phyloP scores from a whole-genome alignment of 1,140 invertebrate species.

The Hycleus cichorii region DNA sequence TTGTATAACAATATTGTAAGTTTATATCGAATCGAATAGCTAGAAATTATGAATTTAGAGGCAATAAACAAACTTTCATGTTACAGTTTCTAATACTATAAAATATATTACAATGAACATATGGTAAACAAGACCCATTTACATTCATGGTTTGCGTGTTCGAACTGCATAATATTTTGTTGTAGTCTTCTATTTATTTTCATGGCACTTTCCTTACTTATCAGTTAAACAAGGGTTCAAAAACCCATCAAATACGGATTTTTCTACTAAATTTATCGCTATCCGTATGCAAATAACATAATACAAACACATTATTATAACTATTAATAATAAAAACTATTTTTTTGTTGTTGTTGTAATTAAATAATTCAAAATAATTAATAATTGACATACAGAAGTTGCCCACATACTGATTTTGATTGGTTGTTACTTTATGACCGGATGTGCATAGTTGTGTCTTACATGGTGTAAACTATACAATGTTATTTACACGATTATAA shows the following conservation, averaged over 20 bases:
- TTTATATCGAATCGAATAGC: constrained; percentile 9
- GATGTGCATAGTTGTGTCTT: constrained; percentile 6
- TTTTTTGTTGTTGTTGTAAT: too few relatives aligned
- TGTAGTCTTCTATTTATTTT: constrained; percentile 15
- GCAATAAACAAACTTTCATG: constrained; percentile 14
- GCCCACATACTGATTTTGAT: constrained; percentile 18
- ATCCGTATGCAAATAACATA: background rate
- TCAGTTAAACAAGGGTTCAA: background rate
- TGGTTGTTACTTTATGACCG: constrained; percentile 16
- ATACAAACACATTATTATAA: background rate
- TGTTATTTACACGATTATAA: constrained; percentile 16
- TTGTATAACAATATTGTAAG: too few relatives aligned
- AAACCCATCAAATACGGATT: background rate
- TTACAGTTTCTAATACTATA: constrained; percentile 14
- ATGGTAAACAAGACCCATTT: constrained; percentile 15
- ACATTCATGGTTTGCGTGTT: constrained; percentile 14
- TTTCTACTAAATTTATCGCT: background rate
- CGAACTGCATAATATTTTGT: constrained; percentile 12
- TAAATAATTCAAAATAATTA: constrained; percentile 11
- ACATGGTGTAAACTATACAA: constrained; percentile 14
- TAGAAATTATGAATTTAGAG: constrained; percentile 9
- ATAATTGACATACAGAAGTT: constrained; percentile 13
- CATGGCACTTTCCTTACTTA: constrained; percentile 12
- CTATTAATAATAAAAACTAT: too few relatives aligned
- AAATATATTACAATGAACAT: constrained; percentile 16